These are phyloP conservation scores for Psilopsiagon aymara DNA, from an alignment of 2,113 vertebrate species.

Conservation along the genomic window DNA sequence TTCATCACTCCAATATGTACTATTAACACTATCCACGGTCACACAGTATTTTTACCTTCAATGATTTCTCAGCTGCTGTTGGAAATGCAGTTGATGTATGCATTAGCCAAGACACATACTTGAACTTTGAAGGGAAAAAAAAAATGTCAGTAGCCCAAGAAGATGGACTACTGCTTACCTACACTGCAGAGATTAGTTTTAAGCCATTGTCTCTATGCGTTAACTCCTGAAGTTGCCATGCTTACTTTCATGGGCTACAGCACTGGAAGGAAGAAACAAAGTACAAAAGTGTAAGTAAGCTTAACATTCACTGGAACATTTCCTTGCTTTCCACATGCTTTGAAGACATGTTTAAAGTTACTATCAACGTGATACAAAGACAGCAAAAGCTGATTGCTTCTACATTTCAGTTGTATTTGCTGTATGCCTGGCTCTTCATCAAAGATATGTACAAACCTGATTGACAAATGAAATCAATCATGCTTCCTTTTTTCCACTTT, in stretches of 20 bases:
- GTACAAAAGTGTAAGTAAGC: not conserved
- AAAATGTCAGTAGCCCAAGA: not conserved
- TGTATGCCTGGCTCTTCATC: not conserved
- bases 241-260: not conserved
- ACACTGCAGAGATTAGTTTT: not conserved
- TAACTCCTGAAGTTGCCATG: not conserved
- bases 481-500: not conserved
- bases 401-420: not conserved
- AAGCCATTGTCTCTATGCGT: not conserved
- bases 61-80: not conserved
- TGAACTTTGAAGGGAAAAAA: not conserved
- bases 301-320: not conserved
- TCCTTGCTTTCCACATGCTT: not conserved
- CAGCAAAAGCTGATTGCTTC: not conserved
- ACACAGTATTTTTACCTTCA: not conserved
- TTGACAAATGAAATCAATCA: not conserved
- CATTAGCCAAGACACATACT: not conserved
- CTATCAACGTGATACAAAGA: not conserved
- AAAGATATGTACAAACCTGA: not conserved
- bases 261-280: not conserved
- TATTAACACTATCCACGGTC: not conserved
- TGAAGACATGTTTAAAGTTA: not conserved
- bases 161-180: not conserved
- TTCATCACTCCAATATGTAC: fast-evolving
- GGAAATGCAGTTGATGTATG: not conserved